Conservation (phyloP, 2,797 vertebrate genomes). For the Lophius americanus region DNA sequence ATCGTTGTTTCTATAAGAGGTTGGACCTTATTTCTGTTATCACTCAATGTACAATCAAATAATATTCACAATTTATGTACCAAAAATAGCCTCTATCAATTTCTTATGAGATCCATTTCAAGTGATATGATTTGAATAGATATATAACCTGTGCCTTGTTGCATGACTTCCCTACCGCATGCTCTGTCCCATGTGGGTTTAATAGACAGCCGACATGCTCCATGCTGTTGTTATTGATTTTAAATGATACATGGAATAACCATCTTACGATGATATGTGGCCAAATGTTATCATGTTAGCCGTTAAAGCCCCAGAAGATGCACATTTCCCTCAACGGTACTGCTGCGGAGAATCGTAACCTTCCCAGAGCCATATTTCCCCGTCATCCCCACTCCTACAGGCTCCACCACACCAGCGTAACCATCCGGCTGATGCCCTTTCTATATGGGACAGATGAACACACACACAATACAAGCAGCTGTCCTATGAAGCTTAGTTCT, state of each 20-base stretch:
- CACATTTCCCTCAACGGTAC: constrained; percentile 12
- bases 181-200: constrained; percentile 32
- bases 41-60: too few species aligned
- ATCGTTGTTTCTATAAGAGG: too few species aligned
- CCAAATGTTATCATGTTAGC: constrained; percentile 46
- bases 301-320: constrained; percentile 14
- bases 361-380: constrained; percentile 8
- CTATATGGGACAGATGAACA: constrained; percentile 51
- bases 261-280: constrained; percentile 24
- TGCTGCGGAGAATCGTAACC: constrained; percentile 14
- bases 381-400: constrained; percentile 35
- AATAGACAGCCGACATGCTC: constrained; percentile 37
- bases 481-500: constrained; percentile 64
- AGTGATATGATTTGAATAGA: background rate
- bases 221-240: constrained; percentile 46
- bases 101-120: constrained; percentile 7
- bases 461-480: constrained; percentile 53
- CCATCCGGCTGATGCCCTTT: constrained; percentile 53
- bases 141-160: background rate
- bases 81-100: background rate
- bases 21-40: too few species aligned
- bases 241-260: constrained; percentile 46
- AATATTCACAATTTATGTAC: background rate
- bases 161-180: constrained; percentile 8
- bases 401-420: constrained; percentile 44